Conservation (phyloP, 2,113 vertebrate species). For the Cinclus cinclus region DNA sequence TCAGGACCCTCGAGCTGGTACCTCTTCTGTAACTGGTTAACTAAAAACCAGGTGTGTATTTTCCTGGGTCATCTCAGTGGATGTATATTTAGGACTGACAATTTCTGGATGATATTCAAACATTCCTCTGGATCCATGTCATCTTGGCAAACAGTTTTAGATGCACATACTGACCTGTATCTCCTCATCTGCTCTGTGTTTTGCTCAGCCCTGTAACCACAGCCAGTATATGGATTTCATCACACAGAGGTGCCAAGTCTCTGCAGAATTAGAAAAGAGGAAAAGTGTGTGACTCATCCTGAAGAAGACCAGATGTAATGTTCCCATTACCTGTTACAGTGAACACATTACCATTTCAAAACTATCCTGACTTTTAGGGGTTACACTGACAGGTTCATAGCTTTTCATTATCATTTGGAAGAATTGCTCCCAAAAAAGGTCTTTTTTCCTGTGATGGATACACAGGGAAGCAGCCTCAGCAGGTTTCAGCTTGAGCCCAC, state of each 20-base stretch:
- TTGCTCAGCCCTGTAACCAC: constrained; percentile 22
- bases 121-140: constrained; percentile 52
- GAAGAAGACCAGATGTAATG: constrained; percentile 62
- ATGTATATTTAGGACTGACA: constrained; percentile 30
- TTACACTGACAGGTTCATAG: constrained; percentile 7
- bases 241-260: constrained; percentile 58
- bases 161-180: constrained; percentile 49
- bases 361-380: neutral
- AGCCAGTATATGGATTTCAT: constrained; percentile 64
- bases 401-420: neutral
- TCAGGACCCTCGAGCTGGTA: neutral
- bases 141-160: constrained; percentile 59
- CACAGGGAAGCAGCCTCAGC: neutral
- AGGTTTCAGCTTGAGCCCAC: neutral
- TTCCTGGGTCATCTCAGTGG: constrained; percentile 15
- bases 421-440: neutral
- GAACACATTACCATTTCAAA: constrained; percentile 3
- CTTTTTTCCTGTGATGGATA: neutral
- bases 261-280: constrained; percentile 30
- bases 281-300: constrained; percentile 46
- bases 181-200: constrained; percentile 61
- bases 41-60: constrained; percentile 47
- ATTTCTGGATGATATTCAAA: constrained; percentile 51
- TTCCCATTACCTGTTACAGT: constrained; percentile 53
- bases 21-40: neutral